Evolutionary conservation across 2,113 vertebrate genomes (phyloP), one percentile per base, ranked within the genome.

Genomic region (Brachyhypopomus gauderio): DNA sequence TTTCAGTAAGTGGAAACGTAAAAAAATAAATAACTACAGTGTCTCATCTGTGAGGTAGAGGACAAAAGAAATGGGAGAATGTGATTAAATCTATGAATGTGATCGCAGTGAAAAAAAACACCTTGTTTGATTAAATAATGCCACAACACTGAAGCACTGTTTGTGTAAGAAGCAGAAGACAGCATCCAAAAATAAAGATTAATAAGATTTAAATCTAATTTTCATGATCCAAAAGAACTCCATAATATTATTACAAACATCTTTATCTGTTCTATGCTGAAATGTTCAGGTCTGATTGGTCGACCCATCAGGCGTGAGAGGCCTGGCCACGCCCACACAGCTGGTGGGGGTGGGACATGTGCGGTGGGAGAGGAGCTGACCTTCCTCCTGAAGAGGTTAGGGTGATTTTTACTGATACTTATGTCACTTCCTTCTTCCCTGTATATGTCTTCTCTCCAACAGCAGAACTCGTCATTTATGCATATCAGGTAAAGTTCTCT

Each of bases 21-120:
- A 52, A 45, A 45, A 45, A 45, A 45, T 4, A 45, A 45, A 45
- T 90, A 89, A 91, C 89, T 89, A 89, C 81, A 85, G 87, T 88
- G 86, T 91, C 85, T 88, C 85, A 84, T 81, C 89, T 78, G 85
- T 87, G 71, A 86, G 87, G 86, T 86, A 14, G 85, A 86, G 36
- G 56, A 36, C 69, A 48, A 60, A 41, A 75, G 17, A 78, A 75
- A 27, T 76, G 88, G 88, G 83, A 86, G 84, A 84, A 88, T 90
- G 87, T 89, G 83, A 89, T 92, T 91, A 91, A 88, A 90, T 90
- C 64, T 85, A 88, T 85, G 89, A 86, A 91, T 89, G 87, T 89
- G 86, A 87, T 88, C 30, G 89, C 88, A 77, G 89, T 90, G 88
- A 89, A 91, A 88, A 88, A 75, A 88, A 88, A 75, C 88, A 22